Evolutionary conservation across 2,113 vertebrate species (phyloP), one percentile per base, ranked within the genome.

Genomic region (Miniopterus natalensis): DNA sequence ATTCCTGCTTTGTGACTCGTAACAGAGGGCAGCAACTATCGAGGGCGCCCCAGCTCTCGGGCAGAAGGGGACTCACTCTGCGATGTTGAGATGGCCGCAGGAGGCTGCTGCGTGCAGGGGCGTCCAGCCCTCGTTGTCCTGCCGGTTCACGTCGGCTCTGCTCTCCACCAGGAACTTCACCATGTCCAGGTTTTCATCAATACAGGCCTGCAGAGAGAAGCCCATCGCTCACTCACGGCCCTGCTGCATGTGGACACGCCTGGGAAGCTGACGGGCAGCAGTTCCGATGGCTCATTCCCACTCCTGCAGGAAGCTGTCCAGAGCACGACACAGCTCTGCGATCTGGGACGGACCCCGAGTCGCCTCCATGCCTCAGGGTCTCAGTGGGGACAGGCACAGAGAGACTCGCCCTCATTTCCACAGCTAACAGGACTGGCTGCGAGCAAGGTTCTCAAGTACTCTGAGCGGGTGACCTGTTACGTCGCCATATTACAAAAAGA

Each of bases 51-150:
- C 42, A n/a, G 59, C 45, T 78, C 27, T 73, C 40, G 11, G 92
- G 59, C 31, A 78, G 51, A 65, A 31, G 31, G 15, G n/a, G 70
- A 98, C 98, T 98, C 98, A 99, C 99, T 99, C 99, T 97, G 99
- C 99, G 70, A 99, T 99, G 96, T 99, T 99, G 89, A 99, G 97
- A 93, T 99, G 98, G 70, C 99, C 99, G 92, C 99, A 99, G 55
- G 99, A 99, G 3, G 99, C 99, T 17, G 99, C 99, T 0, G 99
- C 99, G 5, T 99, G 99, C 47, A 99, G 99, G 14, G 99, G 99
- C 14, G 99, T 99, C 99, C 99, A 99, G 96, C 99, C 99, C 98
- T 99, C 99, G 1, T 98, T 99, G 98, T 99, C 99, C 29, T 99
- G 99, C 97, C 99, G 99, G 98, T 99, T 99, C 89, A 99, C 98